phyloP scores from a whole-genome alignment of 2,797 vertebrate genomes.

The Rhinoraja longicauda region DNA sequence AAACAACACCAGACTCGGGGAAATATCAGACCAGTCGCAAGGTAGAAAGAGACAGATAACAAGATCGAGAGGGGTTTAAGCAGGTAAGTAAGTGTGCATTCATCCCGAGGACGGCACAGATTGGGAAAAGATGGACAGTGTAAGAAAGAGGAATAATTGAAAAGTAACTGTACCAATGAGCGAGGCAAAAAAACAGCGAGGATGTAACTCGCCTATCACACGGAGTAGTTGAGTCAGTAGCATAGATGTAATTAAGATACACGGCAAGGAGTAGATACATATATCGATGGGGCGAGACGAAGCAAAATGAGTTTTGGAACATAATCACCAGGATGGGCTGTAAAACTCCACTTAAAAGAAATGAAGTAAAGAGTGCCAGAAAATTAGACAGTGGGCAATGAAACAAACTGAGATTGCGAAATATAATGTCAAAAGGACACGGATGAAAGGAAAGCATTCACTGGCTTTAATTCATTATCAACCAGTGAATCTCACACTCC shows the following conservation, averaged over 20 bases:
- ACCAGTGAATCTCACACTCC: neutral
- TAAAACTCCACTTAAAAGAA: conserved; percentile 39
- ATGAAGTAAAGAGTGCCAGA: conserved; percentile 27
- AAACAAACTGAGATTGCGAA: too few species aligned
- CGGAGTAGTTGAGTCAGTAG: neutral
- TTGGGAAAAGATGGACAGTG: neutral
- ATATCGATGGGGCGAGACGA: neutral
- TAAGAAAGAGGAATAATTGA: neutral
- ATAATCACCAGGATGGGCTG: neutral
- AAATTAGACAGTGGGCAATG: neutral
- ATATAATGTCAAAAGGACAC: too few species aligned
- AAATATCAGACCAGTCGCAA: neutral
- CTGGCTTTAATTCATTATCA: neutral
- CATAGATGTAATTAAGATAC: neutral
- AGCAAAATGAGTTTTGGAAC: neutral
- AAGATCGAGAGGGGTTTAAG: neutral
- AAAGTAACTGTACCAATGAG: neutral
- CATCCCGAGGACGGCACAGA: neutral
- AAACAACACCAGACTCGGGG: neutral
- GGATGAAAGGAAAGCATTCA: neutral
- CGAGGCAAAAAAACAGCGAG: neutral
- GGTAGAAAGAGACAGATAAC: neutral
- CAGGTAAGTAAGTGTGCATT: neutral
- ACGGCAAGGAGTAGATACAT: neutral
- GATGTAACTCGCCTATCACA: neutral